Evolutionary conservation across 2,113 vertebrate species (phyloP), one percentile per base, ranked within the genome.

Genomic region (Mustelus asterias): DNA sequence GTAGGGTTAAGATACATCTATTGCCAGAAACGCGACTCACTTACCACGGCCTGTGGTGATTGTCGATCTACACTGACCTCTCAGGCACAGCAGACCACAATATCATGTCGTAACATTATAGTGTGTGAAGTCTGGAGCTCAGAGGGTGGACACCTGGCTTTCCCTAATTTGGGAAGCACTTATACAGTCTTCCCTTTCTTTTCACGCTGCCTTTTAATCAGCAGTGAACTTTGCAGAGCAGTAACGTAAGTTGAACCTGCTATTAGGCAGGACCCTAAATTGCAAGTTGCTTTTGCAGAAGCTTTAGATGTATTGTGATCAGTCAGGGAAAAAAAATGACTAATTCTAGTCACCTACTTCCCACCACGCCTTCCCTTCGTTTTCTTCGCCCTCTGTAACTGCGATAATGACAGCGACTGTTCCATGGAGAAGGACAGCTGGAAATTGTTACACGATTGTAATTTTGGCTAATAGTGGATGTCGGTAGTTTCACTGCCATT

Each of bases 241-340:
- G 96, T 96, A 96, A 96, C 96, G 94, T 95, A 86, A 9, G 90
- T 86, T 96, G 89, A 97, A 97, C 97, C 97, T 97, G 97, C 98
- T 97, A 97, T 98, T 98, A 98, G 97, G 96, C 96, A 41, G 0
- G 97, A 97, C 96, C 96, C 96, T 96, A 97, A 98, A 98, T 97
- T 97, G 97, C 96, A 97, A 97, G 97, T 97, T 98, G 96, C 97
- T 97, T 96, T 95, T 96, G 93, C 93, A 95, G 96, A 96, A 96
- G 96, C 96, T 96, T 97, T 96, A 97, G 96, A 97, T 97, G 96
- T 96, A 80, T 95, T 97, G 96, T 96, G 97, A 97, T 97, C 96
- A 96, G 95, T 97, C 96, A 94, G 24, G 95, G 97, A 5, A 96
- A 96, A 96, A 96, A 97, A 97, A 97, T 97, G 96, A 97, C 96